A percentile compares a stretch with the other conserved stretches of the same genome.
phyloP scores from a whole-genome alignment of 2,888 invertebrate genomes.

The Zhuqinia jingwanae region DNA sequence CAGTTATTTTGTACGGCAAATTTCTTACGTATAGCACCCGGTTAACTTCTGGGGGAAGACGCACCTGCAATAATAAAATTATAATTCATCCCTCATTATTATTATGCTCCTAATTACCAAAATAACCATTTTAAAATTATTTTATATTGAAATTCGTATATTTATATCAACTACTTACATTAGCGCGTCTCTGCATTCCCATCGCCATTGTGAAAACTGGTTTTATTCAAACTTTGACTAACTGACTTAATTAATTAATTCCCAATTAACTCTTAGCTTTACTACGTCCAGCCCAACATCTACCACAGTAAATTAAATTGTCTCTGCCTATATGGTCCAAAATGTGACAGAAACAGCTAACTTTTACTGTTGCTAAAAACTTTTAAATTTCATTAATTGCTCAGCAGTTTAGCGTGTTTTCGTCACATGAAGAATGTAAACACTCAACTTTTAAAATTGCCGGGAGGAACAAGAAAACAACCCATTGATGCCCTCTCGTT shows the following conservation, averaged over 20 bases:
- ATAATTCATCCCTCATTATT: neutral
- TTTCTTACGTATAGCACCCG: slow-evolving; percentile 97
- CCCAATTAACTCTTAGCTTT: too few relatives aligned
- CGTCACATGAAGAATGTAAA: neutral
- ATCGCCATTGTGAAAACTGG: slow-evolving; percentile 76
- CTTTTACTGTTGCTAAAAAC: too few relatives aligned
- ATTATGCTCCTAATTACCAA: too few relatives aligned
- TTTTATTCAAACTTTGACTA: neutral
- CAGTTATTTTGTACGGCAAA: slow-evolving; percentile 99
- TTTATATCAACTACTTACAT: slow-evolving; percentile 76
- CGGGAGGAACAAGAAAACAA: neutral
- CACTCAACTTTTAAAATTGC: neutral
- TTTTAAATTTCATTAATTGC: too few relatives aligned
- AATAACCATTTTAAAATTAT: too few relatives aligned
- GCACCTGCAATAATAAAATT: slow-evolving; percentile 85
- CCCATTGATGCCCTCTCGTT: slow-evolving; percentile 1
- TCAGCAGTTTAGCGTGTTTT: too few relatives aligned
- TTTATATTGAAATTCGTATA: too few relatives aligned
- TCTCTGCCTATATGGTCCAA: too few relatives aligned
- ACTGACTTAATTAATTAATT: too few relatives aligned
- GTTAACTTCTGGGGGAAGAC: slow-evolving; percentile 99
- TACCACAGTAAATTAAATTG: too few relatives aligned
- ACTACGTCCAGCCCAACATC: too few relatives aligned
- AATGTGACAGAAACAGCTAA: too few relatives aligned
- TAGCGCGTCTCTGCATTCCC: slow-evolving; percentile 79